These are phyloP conservation scores for Chelidonichthys spinosus DNA, from an alignment of 2,797 vertebrate species.

Conservation along the genomic window DNA sequence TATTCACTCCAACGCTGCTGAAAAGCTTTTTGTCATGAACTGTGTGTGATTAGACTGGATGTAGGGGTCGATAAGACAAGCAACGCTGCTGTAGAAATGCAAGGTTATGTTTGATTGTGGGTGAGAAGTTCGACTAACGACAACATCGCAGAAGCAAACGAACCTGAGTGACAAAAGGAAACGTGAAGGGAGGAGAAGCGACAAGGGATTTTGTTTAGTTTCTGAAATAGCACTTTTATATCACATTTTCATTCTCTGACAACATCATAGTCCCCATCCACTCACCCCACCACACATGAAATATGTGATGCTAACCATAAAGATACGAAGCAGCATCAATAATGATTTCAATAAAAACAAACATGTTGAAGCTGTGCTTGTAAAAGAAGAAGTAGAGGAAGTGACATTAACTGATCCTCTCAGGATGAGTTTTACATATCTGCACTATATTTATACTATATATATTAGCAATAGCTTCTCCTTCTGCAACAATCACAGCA, in stretches of 20 bases:
- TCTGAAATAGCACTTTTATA: neutral
- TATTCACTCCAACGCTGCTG: neutral
- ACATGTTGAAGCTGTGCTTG: neutral
- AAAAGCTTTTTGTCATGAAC: neutral
- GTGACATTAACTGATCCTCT: neutral
- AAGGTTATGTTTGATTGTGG: too few species aligned
- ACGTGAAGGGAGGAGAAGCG: too few species aligned
- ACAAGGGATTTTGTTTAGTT: neutral
- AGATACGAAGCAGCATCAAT: too few species aligned
- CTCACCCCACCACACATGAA: too few species aligned
- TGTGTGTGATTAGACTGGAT: too few species aligned
- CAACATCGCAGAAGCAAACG: too few species aligned
- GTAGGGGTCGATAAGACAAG: too few species aligned
- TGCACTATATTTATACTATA: neutral
- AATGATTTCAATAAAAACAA: neutral
- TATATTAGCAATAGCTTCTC: neutral
- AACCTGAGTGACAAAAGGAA: too few species aligned
- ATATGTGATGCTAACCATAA: too few species aligned
- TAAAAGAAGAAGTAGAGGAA: constrained; percentile 2
- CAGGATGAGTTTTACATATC: neutral
- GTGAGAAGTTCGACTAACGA: too few species aligned
- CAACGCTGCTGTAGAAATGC: too few species aligned
- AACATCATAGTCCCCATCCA: too few species aligned
- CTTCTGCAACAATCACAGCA: neutral
- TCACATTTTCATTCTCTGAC: neutral